These are phyloP conservation scores for Aplodontia rufa DNA, from an alignment of 2,113 vertebrate species.

Conservation along the genomic window DNA sequence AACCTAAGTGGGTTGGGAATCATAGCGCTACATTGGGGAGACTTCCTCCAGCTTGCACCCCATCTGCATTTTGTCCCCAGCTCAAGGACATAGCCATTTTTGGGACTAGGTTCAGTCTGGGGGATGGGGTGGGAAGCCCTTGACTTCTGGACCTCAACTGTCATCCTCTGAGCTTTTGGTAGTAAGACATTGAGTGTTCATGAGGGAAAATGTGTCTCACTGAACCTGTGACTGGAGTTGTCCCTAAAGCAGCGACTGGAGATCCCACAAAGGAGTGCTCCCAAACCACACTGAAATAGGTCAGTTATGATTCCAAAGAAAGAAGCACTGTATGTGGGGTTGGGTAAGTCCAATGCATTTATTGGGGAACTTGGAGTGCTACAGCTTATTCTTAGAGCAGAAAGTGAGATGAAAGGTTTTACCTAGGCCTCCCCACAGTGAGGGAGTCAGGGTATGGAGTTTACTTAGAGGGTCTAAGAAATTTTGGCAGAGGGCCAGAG, in stretches of 20 bases:
- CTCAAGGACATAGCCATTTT: neutral
- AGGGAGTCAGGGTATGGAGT: neutral
- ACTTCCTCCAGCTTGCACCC: neutral
- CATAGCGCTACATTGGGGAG: neutral
- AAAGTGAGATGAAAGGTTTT: neutral
- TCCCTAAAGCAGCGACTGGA: neutral
- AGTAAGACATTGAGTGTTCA: neutral
- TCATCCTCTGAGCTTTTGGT: neutral
- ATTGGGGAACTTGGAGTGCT: neutral
- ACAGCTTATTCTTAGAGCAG: neutral
- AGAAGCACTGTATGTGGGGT: neutral
- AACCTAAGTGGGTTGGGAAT: neutral
- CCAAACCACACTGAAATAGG: neutral
- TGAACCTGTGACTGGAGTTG: neutral
- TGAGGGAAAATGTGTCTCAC: neutral
- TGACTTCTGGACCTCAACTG: neutral
- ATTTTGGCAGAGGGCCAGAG: neutral
- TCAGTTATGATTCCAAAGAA: too few relatives aligned
- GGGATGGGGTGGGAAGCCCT: neutral
- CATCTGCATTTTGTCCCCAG: neutral
- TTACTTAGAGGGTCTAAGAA: neutral
- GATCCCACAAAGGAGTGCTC: neutral
- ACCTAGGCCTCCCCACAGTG: neutral
- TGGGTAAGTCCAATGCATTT: too few relatives aligned
- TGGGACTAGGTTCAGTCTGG: neutral